phyloP scores from a whole-genome alignment of 2,888 invertebrate species.

The Drosophila kokeensis region DNA sequence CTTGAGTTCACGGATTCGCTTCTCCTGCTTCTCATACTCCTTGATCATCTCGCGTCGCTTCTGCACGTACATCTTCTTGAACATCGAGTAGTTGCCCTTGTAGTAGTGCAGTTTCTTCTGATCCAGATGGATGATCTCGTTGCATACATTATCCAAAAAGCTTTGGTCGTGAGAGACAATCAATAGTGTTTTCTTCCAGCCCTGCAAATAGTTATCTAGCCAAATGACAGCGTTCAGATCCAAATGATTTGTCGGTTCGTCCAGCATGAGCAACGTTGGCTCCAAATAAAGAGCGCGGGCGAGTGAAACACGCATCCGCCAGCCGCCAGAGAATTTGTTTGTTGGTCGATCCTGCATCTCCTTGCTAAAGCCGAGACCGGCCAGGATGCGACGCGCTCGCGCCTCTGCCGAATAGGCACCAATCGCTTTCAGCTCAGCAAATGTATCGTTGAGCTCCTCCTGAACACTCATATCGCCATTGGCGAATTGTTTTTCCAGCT shows the following conservation, averaged over 20 bases:
- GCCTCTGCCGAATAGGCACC: slow-evolving; percentile 99
- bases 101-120: slow-evolving; percentile 97
- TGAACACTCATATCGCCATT: slow-evolving; percentile 91
- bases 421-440: slow-evolving; percentile 97
- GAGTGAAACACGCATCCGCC: slow-evolving; percentile 99
- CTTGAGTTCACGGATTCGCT: slow-evolving; percentile 96
- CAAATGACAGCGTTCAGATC: slow-evolving; percentile 99
- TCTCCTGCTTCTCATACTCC: slow-evolving; percentile 99
- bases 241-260: slow-evolving; percentile 99
- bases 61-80: slow-evolving; percentile 99
- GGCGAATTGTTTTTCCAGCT: slow-evolving; percentile 91
- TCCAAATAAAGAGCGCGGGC: slow-evolving; percentile 98
- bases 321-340: slow-evolving; percentile 96
- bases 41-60: slow-evolving; percentile 97
- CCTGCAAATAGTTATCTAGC: slow-evolving; percentile 99
- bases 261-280: slow-evolving; percentile 97
- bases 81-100: slow-evolving; percentile 98
- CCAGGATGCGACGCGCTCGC: slow-evolving; percentile 96
- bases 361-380: slow-evolving; percentile 97
- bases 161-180: slow-evolving; percentile 99
- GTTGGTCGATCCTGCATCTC: slow-evolving; percentile 96
- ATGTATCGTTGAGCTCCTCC: slow-evolving; percentile 94
- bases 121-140: slow-evolving; percentile 99
- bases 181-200: slow-evolving; percentile 99
- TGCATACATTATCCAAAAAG: slow-evolving; percentile 99